Percentiles rank a stretch among this genome's conserved stretches.
Conservation (phyloP, 2,797 vertebrate species). For the Amblyraja radiata region DNA sequence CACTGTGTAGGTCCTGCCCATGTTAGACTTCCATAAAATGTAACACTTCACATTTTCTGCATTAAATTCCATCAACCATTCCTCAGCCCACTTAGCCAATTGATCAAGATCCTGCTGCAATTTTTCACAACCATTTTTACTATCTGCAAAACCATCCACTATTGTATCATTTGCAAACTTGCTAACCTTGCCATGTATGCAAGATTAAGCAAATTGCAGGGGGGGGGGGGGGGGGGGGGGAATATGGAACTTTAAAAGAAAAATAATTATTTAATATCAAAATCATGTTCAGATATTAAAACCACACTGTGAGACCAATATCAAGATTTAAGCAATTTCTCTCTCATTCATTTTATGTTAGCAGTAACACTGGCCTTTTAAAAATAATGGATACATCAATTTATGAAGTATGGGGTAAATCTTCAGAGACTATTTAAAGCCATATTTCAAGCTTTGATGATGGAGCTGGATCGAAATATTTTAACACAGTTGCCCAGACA, state of each 20-base stretch:
- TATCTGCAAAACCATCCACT: too few species aligned
- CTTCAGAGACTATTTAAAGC: neutral
- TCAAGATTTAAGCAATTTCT: neutral
- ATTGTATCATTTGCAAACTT: too few species aligned
- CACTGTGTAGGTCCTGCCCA: too few species aligned
- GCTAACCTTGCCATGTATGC: too few species aligned
- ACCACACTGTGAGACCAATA: neutral
- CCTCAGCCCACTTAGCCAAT: too few species aligned
- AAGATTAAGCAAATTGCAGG: neutral
- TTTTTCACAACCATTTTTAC: too few species aligned
- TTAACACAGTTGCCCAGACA: neutral
- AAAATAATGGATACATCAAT: neutral
- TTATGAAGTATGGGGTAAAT: neutral
- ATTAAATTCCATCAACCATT: too few species aligned
- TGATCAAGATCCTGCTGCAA: too few species aligned
- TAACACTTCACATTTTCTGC: too few species aligned
- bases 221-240: too few species aligned
- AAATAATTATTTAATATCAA: neutral
- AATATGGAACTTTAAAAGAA: neutral
- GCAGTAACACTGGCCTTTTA: neutral
- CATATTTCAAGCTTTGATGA: neutral
- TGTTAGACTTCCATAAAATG: too few species aligned
- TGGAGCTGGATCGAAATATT: neutral
- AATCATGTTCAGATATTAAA: neutral
- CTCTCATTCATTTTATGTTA: neutral